Evolutionary conservation across 2,888 invertebrate species (phyloP), one percentile per base, ranked within the genome.

Genomic region (Vesta saturnalis): DNA sequence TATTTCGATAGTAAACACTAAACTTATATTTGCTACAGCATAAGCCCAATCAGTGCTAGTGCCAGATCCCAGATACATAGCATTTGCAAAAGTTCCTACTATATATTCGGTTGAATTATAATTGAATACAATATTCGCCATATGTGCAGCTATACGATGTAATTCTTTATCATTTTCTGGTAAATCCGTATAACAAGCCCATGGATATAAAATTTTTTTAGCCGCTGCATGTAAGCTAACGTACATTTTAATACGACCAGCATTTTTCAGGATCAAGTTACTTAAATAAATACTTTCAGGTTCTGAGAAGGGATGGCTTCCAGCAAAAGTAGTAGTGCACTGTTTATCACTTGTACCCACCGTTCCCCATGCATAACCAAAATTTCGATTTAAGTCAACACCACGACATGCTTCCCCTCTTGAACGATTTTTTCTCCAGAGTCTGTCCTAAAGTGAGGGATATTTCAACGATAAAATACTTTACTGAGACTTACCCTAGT

Each of bases 381-480:
- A 94, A 83, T 94, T 94, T 1, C 93, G 85, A 81, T 94, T 94
- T 0, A 89, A 89, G 77, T 94, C 94, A 0, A 89, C 89, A n/a
- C 94, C 94, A 1, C 83, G 83, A 73, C 93, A 94, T 0, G 81
- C 77, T n/a, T 10, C 8, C 0, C 80, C 77, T 0, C 85, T 86
- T 0, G 89, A 87, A 0, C 91, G 87, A 0, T 90, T 92, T 78
- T 92, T 92, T 19, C 92, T 87, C 91, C 91, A 92, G 72, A 71
- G 30, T 0, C 83, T 64, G 39, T 62, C 22, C 62, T 67, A 39
- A 15, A 14, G 12, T 12, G 8, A 3, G 2, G 15, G 8, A 46
- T 10, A n/a, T n/a, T n/a, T n/a, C n/a, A n/a, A n/a, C n/a, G 12
- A 16, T 12, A 30, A 1, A n/a, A n/a, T n/a, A n/a, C n/a, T n/a